Base-by-base conservation (phyloP, 2,113 vertebrate species). In the Chrysemys picta region DNA sequence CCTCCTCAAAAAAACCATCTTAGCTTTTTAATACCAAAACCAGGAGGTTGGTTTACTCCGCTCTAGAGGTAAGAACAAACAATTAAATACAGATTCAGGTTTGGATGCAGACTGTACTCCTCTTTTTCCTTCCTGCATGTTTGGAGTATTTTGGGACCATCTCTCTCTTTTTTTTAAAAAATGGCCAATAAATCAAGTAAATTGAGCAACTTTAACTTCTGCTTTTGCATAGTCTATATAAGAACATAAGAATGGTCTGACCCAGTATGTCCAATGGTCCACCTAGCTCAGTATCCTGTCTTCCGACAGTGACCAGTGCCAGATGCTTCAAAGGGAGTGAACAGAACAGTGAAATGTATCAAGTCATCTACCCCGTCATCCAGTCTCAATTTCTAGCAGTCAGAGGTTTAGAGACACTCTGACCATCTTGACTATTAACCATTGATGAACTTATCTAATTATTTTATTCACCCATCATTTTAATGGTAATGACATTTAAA, bases 161-260 rank as follows among this genome's bases (percentile, higher is more conserved):
- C n/a, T 93, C 87, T 89, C 3, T 94, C 8, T 35, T 35, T 35
- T 35, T 65, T 69, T 69, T 38, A 10, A 72, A 38, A 10, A 72
- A 38, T 87, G 53, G 57, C 85, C 88, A 84, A 49, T 86, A n/a
- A 84, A 83, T 76, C 53, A 80, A 5, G 75, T 80, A n/a, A 93
- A 81, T 31, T 90, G 57, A 80, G 78, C 80, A 47, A 59, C 80
- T 97, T 95, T n/a, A 93, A 90, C 89, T 80, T 91, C 57, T 65
- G 31, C 87, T 94, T 82, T 83, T 91, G 82, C 54, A 80, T 24
- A 87, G 49, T 56, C 56, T 95, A 31, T 72, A 72, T 72, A 72
- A 72, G 16, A 38, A 72, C 35, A 9, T 69, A n/a, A 69, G 17
- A 69, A 69, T 69, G 19, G n/a, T 72, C 35, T 72, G 65, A 72